These are phyloP conservation scores for Hirundichthys speculiger DNA, from an alignment of 2,113 vertebrate genomes.

Conservation along the genomic window DNA sequence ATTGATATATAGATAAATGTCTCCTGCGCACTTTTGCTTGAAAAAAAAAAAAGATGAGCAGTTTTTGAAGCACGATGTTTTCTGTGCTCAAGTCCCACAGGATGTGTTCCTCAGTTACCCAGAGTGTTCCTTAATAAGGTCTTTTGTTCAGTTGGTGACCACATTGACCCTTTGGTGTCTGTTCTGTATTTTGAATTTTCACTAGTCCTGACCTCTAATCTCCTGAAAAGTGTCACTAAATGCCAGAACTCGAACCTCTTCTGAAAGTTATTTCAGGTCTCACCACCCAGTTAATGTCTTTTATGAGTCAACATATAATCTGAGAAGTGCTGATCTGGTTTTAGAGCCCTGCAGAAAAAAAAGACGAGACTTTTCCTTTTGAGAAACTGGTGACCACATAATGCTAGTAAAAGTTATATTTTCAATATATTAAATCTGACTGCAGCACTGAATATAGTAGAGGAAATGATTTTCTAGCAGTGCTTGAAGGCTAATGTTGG, in stretches of 20 bases:
- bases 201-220: constrained; percentile 11
- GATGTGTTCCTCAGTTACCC: constrained; percentile 1
- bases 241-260: neutral
- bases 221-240: neutral
- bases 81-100: neutral
- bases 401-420: no score
- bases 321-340: constrained; percentile 19
- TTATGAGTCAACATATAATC: constrained; percentile 39
- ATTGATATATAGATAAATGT: neutral
- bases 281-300: constrained; percentile 39
- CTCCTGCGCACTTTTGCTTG: neutral
- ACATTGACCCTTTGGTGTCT: neutral
- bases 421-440: no score
- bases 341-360: constrained; percentile 8
- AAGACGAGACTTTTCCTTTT: constrained; percentile 11
- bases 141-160: constrained; percentile 10
- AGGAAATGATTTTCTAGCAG: no score
- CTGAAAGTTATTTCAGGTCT: constrained; percentile 6
- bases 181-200: constrained; percentile 8
- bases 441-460: no score
- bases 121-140: constrained; percentile 24
- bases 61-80: constrained; percentile 7
- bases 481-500: no score
- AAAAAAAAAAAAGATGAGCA: neutral
- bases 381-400: constrained; percentile 15